Base-by-base conservation (phyloP, 1,140 invertebrate species). In the Ceratina japonica region DNA sequence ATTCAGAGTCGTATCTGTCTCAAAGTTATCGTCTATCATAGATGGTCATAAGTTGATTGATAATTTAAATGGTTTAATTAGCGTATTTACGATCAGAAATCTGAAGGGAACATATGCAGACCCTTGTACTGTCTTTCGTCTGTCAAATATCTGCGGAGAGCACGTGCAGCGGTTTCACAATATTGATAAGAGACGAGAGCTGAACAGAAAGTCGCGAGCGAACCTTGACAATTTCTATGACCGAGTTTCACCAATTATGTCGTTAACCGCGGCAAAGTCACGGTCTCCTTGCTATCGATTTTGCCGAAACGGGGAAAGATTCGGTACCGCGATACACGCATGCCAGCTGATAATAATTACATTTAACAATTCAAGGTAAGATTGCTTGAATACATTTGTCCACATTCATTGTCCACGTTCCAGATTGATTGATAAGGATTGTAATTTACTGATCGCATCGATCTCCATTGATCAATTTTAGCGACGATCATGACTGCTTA, bases 241-340 rank as follows among this genome's bases (percentile, higher is more conserved):
- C 13, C 56, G 24, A 61, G 44, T 70, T 76, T 70, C 56, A 20
- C 65, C n/a, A 61, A 49, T 66, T 75, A n/a, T 12, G 13, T 58
- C 12, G 31, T 56, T 49, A 44, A 16, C 16, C 7, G 52, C n/a
- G n/a, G n/a, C 54, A 75, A 75, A 68, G 54, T 75, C 63, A 75
- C 13, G 64, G 54, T 69, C 37, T 68, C n/a, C 5, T 24, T 54
- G 31, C 8, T 18, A 31, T 75, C 49, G 49, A 64, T 64, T 22
- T 54, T 20, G 49, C 13, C 2, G 16, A 12, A 8, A n/a, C 10
- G 2, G 22, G 58, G n/a, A 22, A 22, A 20, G 16, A 20, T 58
- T 20, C 16, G 20, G n/a, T 4, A 54, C 1, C 12, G 12, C 52
- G 18, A 18, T 15, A 54, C 10, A 54, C 2, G 52, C 10, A 54